Conservation (phyloP, 2,113 vertebrate species). For the Jaculus jaculus region DNA sequence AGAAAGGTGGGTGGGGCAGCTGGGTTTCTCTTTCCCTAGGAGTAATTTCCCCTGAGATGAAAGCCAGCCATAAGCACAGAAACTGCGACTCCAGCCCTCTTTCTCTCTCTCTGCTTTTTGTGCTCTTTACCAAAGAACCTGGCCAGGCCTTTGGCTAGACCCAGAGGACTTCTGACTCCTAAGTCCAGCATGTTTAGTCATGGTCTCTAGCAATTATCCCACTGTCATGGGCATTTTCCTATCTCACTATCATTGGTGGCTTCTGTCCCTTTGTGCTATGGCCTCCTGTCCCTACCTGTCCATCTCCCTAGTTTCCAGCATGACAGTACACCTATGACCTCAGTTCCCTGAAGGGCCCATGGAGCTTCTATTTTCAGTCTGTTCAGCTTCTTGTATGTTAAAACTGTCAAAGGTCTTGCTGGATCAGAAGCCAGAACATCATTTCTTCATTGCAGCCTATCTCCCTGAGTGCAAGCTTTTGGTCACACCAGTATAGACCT, state of each 20-base stretch:
- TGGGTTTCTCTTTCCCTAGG: background rate
- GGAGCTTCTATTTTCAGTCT: background rate
- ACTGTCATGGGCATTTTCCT: no score
- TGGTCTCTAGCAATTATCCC: background rate
- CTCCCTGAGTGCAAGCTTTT: background rate
- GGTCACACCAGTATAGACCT: background rate
- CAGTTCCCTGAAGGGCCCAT: background rate
- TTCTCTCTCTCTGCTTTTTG: background rate
- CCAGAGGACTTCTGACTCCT: background rate
- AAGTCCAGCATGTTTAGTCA: background rate
- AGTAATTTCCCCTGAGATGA: background rate
- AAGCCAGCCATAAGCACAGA: no score
- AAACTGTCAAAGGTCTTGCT: fast-evolving
- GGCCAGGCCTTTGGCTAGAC: background rate
- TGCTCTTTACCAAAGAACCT: background rate
- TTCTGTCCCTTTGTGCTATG: fast-evolving
- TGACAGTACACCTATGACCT: background rate
- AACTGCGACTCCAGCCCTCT: no score
- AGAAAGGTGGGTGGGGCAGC: fast-evolving
- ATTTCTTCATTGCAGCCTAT: no score
- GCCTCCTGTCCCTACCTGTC: fast-evolving
- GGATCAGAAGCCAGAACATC: background rate
- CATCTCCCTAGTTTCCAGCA: no score
- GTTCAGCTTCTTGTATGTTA: background rate
- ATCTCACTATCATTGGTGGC: fast-evolving